Evolutionary conservation across 1,140 invertebrate genomes (phyloP), one percentile per base, ranked within the genome.

Genomic region (Drosophila neocordata): DNA sequence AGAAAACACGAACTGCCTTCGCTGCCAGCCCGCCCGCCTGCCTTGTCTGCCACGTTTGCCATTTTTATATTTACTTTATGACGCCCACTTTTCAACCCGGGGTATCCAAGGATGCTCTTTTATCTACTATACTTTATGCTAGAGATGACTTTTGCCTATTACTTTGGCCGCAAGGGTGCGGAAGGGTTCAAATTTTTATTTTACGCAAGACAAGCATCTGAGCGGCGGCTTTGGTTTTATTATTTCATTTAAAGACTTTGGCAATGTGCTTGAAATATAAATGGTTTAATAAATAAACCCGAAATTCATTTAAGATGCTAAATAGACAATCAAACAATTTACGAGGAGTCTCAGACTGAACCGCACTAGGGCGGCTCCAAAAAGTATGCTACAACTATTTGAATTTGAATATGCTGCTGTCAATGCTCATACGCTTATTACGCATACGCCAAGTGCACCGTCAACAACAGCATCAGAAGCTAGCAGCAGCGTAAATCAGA

Each of bases 391-490:
- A 9, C 1, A 20, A 55, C 38, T 12, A 34, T 34, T 37, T 52
- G 27, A 11, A 34, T 41, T 37, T 52, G 27, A 11, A 59, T 53
- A 24, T 53, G 61, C 62, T 66, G 59, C 44, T 70, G 64, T 69
- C 68, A 44, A 35, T 34, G 74, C 74, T 65, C 59, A 69, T 73
- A 75, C 73, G 73, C 73, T 76, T 85, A 81, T 87, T 70, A 85
- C 77, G 73, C 65, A 77, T 81, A 69, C 73, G 69, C 69, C 82
- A 85, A 87, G 79, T 84, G 81, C 66, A 77, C 31, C 65, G 74
- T 77, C 74, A 75, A 66, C 65, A 66, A 7, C 38, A 41, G 38
- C 7, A 41, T 4, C 38, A 41, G 38, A 4, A 41, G 38, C 38
- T 1, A 41, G 38, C 12, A 44, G 41, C 41, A 67, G 69, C 69